Conservation (phyloP, 2,113 vertebrate genomes). For the Varanus salvator region DNA sequence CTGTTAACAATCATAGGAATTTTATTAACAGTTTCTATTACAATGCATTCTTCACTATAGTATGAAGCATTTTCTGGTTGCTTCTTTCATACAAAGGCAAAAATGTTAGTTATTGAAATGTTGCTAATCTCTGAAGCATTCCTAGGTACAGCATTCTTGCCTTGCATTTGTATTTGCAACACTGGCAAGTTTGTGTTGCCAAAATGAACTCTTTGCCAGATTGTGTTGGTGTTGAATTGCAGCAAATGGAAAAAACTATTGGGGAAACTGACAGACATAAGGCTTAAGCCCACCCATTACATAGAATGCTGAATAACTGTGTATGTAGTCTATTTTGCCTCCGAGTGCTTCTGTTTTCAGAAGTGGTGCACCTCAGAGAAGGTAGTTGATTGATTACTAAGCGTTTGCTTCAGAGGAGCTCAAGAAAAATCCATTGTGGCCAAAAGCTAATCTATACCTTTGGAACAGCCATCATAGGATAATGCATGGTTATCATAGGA, state of each 20-base stretch:
- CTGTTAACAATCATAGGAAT: neutral
- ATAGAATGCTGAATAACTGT: neutral
- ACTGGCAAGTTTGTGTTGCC: neutral
- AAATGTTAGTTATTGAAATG: neutral
- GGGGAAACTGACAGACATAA: neutral
- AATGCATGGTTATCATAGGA: neutral
- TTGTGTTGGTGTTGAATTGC: neutral
- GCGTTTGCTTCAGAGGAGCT: neutral
- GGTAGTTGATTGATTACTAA: neutral
- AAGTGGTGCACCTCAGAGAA: neutral
- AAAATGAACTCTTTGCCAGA: neutral
- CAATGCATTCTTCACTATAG: neutral
- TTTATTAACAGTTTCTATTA: neutral
- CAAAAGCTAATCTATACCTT: neutral
- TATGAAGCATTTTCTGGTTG: neutral
- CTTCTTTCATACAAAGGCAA: neutral
- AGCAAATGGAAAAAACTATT: neutral
- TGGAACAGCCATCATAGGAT: neutral
- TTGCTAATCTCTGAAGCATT: neutral
- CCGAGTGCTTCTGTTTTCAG: neutral
- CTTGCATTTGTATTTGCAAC: neutral
- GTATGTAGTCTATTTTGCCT: neutral
- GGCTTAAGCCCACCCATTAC: neutral
- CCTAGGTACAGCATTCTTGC: neutral
- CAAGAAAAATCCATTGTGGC: neutral